These are phyloP conservation scores for Poliocrania exsul DNA, from an alignment of 2,797 vertebrate species.

Conservation along the genomic window DNA sequence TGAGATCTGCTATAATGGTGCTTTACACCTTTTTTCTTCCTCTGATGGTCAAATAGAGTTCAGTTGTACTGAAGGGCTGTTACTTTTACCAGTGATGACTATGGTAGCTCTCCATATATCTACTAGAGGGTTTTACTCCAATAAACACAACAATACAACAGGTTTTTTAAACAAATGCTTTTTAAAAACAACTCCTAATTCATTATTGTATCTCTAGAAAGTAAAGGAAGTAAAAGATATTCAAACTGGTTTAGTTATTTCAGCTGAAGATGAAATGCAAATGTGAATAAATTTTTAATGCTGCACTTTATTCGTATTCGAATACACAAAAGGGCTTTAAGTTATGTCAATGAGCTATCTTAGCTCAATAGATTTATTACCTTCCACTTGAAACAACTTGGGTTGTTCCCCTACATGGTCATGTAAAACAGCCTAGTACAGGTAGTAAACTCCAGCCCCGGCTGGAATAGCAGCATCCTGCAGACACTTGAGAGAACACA, in stretches of 20 bases:
- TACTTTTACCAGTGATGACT: slow-evolving; percentile 31
- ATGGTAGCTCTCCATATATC: background rate
- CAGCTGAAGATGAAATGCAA: background rate
- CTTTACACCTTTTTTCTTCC: slow-evolving; percentile 62
- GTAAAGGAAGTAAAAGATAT: background rate
- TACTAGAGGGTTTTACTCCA: slow-evolving; percentile 38
- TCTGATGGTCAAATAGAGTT: slow-evolving; percentile 74
- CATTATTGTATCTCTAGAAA: slow-evolving; percentile 41
- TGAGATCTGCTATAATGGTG: slow-evolving; percentile 48
- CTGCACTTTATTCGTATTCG: slow-evolving; percentile 23
- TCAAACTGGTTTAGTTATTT: background rate
- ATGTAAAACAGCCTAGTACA: background rate
- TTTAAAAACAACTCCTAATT: slow-evolving; percentile 36
- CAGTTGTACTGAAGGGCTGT: slow-evolving; percentile 49
- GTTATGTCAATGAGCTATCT: background rate
- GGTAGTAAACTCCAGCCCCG: background rate
- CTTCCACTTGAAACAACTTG: background rate
- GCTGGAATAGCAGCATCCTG: background rate
- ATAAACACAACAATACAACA: slow-evolving; percentile 36
- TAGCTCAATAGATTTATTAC: background rate
- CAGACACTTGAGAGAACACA: accelerated
- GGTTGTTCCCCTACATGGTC: background rate
- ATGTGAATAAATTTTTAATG: slow-evolving; percentile 11
- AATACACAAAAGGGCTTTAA: slow-evolving; percentile 19
- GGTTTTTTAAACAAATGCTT: background rate